Evolutionary conservation across 2,888 invertebrate species (phyloP).

Genomic region (Nematopogon swammerdamellus): DNA sequence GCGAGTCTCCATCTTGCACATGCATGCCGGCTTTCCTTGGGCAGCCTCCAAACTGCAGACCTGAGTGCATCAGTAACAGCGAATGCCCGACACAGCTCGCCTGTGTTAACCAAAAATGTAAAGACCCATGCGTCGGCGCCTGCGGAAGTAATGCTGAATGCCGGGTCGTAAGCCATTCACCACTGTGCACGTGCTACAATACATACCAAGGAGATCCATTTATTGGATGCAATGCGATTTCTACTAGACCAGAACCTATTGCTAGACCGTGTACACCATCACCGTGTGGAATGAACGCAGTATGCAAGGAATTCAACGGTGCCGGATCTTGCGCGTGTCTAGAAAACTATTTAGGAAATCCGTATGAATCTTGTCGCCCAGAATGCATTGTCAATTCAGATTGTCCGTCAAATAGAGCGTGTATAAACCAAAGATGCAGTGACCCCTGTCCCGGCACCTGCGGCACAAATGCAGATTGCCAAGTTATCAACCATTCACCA

Average conservation of each 20-base stretch:
- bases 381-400: conserved; percentile 72
- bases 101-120: conserved; percentile 74
- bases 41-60: conserved; percentile 71
- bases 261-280: conserved; percentile 59
- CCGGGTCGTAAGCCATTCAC: conserved; percentile 73
- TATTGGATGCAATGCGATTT: conserved; percentile 52
- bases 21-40: conserved; percentile 68
- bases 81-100: conserved; percentile 68
- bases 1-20: conserved; percentile 71
- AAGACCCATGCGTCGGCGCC: conserved; percentile 69
- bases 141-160: conserved; percentile 75
- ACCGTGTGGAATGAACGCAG: conserved; percentile 63
- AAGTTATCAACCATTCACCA: conserved; percentile 69
- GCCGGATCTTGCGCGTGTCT: conserved; percentile 68
- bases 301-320: conserved; percentile 57
- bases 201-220: conserved; percentile 78
- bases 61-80: conserved; percentile 75
- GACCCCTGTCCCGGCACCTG: conserved; percentile 80
- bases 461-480: conserved; percentile 70
- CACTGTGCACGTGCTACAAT: conserved; percentile 65
- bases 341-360: conserved; percentile 71
- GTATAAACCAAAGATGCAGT: conserved; percentile 67
- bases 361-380: conserved; percentile 73
- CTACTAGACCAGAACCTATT: conserved; percentile 27
- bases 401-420: conserved; percentile 67